Conservation (phyloP, 92 coral and sea anemone species). For the Palythoa heliodiscus region DNA sequence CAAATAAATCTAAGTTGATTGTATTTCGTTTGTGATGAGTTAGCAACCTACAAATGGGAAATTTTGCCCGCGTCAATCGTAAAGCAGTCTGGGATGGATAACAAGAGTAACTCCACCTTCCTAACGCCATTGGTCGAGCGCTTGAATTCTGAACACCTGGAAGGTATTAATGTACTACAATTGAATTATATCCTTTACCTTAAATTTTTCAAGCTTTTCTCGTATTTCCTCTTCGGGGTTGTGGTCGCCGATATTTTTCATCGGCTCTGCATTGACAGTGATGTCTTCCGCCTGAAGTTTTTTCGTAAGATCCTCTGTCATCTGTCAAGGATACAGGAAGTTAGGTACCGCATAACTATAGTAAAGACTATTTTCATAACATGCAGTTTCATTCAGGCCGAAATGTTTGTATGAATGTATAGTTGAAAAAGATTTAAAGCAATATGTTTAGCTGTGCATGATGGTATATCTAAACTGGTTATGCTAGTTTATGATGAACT, state of each 20-base stretch:
- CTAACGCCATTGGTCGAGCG: too few species aligned
- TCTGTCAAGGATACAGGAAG: background rate
- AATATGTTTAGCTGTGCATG: background rate
- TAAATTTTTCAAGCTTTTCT: background rate
- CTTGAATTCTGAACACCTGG: too few species aligned
- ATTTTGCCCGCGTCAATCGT: too few species aligned
- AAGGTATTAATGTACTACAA: too few species aligned
- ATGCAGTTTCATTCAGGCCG: too few species aligned
- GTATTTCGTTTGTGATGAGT: too few species aligned
- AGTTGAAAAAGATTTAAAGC: too few species aligned
- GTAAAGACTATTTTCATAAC: background rate
- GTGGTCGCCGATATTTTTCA: background rate
- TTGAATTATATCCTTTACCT: background rate
- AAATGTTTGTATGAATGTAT: too few species aligned
- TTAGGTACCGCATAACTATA: background rate
- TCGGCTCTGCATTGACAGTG: conserved; percentile 5
- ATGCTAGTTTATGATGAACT: background rate
- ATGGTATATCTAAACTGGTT: background rate
- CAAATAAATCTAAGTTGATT: too few species aligned
- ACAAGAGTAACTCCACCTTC: too few species aligned
- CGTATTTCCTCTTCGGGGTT: background rate
- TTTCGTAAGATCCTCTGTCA: conserved; percentile 25
- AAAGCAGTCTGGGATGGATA: too few species aligned
- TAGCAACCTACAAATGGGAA: too few species aligned
- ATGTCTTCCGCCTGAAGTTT: conserved; percentile 2